Evolutionary conservation across 2,888 invertebrate species (phyloP).

Genomic region (Anoplius nigerrimus): DNA sequence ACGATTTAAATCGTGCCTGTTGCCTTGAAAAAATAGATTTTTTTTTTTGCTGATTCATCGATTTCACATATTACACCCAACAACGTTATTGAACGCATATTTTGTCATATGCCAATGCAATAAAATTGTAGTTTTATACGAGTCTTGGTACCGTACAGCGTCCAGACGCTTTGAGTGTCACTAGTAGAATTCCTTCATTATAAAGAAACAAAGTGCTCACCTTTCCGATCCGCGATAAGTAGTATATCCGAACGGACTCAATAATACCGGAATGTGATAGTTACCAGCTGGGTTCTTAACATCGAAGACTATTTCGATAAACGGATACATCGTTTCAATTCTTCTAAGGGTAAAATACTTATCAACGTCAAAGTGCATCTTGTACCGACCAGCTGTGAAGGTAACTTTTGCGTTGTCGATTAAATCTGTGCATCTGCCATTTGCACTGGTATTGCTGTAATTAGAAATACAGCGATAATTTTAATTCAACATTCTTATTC

Average conservation of each 20-base stretch:
- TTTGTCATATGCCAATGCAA: no score
- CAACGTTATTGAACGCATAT: no score
- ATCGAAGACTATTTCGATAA: conserved; percentile 86
- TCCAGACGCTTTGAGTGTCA: no score
- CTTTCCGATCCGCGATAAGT: conserved; percentile 84
- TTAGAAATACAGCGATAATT: not conserved
- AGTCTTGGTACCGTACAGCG: no score
- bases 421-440: conserved; percentile 83
- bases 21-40: no score
- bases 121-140: no score
- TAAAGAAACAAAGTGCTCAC: conserved; percentile 33
- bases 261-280: conserved; percentile 85
- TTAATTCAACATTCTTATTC: not conserved
- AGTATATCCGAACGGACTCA: conserved; percentile 86
- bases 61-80: no score
- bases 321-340: conserved; percentile 84
- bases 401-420: conserved; percentile 76
- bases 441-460: conserved; percentile 78
- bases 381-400: conserved; percentile 83
- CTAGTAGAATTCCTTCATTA: no score
- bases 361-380: conserved; percentile 84
- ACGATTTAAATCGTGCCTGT: no score
- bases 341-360: conserved; percentile 81
- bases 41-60: no score
- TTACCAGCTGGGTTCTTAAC: conserved; percentile 80